phyloP scores from a whole-genome alignment of 2,797 vertebrate genomes.

The Petrocephalus schoutedeni region DNA sequence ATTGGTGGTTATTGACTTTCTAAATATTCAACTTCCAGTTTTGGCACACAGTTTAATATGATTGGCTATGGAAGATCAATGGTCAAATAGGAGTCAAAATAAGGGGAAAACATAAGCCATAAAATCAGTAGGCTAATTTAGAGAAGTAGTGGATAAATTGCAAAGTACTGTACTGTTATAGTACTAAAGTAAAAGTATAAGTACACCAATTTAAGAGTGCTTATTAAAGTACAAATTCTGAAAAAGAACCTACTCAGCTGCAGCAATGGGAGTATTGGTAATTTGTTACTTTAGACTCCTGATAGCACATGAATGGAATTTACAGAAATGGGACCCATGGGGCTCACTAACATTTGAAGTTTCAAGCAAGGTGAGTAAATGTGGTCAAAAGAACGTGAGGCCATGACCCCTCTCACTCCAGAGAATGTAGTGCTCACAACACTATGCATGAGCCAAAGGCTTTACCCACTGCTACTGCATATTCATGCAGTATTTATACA shows the following conservation, averaged over 20 bases:
- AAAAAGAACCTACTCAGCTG: not conserved
- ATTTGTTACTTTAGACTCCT: not conserved
- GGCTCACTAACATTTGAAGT: not conserved
- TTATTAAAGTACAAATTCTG: not conserved
- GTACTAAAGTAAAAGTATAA: not conserved
- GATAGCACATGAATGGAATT: not conserved
- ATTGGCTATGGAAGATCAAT: too few relatives aligned
- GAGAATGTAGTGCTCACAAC: not conserved
- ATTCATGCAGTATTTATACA: conserved; percentile 38
- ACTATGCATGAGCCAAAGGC: conserved; percentile 24
- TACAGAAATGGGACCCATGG: not conserved
- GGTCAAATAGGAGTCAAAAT: too few relatives aligned
- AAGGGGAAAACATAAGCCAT: not conserved
- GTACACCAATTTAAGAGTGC: not conserved
- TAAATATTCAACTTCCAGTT: not conserved
- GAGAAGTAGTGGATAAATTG: not conserved
- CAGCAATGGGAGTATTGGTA: not conserved
- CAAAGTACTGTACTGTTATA: not conserved
- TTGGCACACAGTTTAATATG: not conserved
- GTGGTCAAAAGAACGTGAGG: not conserved
- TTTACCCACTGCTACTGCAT: conserved; percentile 32
- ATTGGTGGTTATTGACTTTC: not conserved
- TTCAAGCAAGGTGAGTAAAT: not conserved
- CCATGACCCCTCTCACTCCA: not conserved
- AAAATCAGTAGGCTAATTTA: not conserved